Evolutionary conservation across 2,113 vertebrate species (phyloP), one percentile per base, ranked within the genome.

Genomic region (Lampris megalopsis): DNA sequence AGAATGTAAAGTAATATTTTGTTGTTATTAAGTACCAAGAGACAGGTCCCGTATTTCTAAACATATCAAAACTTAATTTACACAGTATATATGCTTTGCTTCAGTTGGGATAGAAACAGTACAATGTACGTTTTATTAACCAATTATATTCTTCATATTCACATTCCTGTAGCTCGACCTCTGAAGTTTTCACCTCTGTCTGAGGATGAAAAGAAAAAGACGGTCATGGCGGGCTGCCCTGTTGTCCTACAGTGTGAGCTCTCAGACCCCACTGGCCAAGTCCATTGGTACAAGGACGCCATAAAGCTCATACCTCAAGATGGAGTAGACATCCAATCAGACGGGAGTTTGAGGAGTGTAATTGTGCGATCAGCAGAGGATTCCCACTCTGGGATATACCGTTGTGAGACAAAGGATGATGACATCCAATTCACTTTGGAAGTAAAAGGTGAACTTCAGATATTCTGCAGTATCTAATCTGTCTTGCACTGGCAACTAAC

Each of bases 371-470:
- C 92, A 42, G 87, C 88, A 4, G 81, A 93, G 83, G 63, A 48
- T 42, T 81, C 80, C 84, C 91, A 97, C 0, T 82, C 88, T 49
- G 94, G 90, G 8, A 36, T 90, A n/a, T 92, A 92, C 70, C 88
- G 67, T 48, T 95, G 93, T 72, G 88, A 94, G 84, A 92, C 92
- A 53, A 89, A 87, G 77, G 92, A 94, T 83, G 91, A 92, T 77
- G 85, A 79, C 73, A 62, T 91, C 57, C 92, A 89, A 69, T 94
- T 92, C 80, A 82, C 86, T 70, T 92, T 94, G 91, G 90, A 92
- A 81, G 89, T 93, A 81, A 86, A 91, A 94, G 93, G 94, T 94
- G 93, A 94, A 72, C 73, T 74, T 72, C 64, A 80, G 71, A 79
- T 48, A 73, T 71, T 80, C 77, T 78, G 63, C 58, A 43, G 77